These are phyloP conservation scores for Nothoprocta perdicaria DNA, from an alignment of 2,113 vertebrate species.

Conservation along the genomic window DNA sequence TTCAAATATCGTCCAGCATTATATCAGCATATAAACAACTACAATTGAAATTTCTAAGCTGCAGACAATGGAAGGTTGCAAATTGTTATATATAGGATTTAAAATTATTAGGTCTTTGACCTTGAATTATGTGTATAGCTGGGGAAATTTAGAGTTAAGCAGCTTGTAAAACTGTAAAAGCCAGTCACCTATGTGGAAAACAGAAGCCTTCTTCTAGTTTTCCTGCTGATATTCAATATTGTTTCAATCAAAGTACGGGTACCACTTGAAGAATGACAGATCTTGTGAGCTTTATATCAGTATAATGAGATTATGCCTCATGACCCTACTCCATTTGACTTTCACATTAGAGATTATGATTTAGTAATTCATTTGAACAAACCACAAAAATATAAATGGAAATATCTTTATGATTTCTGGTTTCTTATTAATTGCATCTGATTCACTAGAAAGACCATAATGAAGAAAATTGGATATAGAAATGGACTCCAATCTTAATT, in stretches of 20 bases:
- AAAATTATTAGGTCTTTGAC: constrained; percentile 46
- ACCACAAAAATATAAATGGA: constrained; percentile 11
- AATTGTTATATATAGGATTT: constrained; percentile 42
- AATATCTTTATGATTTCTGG: neutral
- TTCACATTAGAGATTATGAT: constrained; percentile 64
- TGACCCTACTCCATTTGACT: constrained; percentile 65
- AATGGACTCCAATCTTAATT: constrained; percentile 37
- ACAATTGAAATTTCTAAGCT: constrained; percentile 14
- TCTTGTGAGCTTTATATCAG: constrained; percentile 42
- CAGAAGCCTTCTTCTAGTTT: constrained; percentile 5
- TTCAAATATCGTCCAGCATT: constrained; percentile 3
- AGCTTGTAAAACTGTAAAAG: constrained; percentile 36
- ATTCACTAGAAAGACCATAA: constrained; percentile 43
- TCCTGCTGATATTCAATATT: constrained; percentile 51
- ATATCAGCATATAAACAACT: neutral
- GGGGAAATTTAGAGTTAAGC: constrained; percentile 59
- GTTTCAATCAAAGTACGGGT: constrained; percentile 68
- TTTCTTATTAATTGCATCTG: constrained; percentile 67
- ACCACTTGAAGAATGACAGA: constrained; percentile 53
- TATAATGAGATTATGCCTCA: constrained; percentile 61
- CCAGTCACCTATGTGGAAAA: constrained; percentile 24
- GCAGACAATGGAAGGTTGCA: constrained; percentile 49
- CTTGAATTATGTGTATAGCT: constrained; percentile 36
- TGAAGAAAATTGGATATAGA: constrained; percentile 61
- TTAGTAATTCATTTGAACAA: constrained; percentile 35